Base-by-base conservation (phyloP, 2,888 invertebrate species). In the Congeria kusceri region DNA sequence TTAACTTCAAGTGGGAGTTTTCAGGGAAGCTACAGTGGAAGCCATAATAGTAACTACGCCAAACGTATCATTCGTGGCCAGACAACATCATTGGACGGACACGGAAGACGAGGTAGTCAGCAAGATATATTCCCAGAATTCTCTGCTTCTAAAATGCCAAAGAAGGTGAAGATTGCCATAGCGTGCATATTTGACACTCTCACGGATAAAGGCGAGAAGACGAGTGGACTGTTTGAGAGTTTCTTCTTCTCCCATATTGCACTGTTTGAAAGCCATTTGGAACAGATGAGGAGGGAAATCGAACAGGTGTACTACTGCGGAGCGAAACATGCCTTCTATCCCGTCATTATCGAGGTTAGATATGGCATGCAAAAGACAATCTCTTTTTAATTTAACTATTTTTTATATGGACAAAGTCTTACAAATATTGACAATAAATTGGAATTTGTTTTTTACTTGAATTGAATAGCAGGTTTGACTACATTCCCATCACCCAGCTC, bases 221-320 rank as follows among this genome's bases (percentile, higher is more conserved):
- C 85, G 32, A 83, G 86, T 61, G 92, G 92, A 96, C 95, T 96
- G 88, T 95, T 96, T 94, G 95, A 96, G 84, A 94, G 95, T 59
- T 96, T 96, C 82, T 95, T 97, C 87, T 95, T 97, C 93, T 97
- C 97, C 85, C 97, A 97, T 89, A 96, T 96, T 64, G 91, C 93
- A 4, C 79, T 94, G 77, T 91, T 94, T 77, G 94, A 94, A 83
- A 89, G 92, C 56, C 92, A 93, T 66, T 85, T 94, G 53, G 90
- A 92, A 74, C 90, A 91, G 74, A 84, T 98, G 68, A 95, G 96
- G 3, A 93, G 95, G 56, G 95, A 95, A 5, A 95, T 96, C 0
- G 95, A 96, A 89, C 93, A 95, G 9, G 96, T 96, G 0, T 96
- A 96, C 70, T 93, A 94, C 74, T 94, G 70, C 53, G 79, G 79